phyloP scores from a whole-genome alignment of 2,797 vertebrate genomes.

The Microchirus variegatus region DNA sequence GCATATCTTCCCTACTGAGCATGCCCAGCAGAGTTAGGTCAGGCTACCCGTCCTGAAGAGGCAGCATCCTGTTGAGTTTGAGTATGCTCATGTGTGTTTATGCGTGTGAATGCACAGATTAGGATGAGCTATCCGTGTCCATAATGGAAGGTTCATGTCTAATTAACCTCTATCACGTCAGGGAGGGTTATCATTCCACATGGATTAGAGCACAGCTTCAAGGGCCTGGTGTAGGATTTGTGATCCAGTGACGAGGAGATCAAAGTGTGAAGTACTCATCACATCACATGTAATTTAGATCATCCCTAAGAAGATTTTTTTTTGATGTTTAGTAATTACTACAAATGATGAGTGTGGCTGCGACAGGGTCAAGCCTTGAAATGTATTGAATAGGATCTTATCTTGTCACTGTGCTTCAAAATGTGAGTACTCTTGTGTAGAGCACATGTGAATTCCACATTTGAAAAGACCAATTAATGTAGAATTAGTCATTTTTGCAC shows the following conservation, averaged over 20 bases:
- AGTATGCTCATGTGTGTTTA: conserved; percentile 5
- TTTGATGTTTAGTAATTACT: conserved; percentile 4
- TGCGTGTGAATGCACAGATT: conserved; percentile 34
- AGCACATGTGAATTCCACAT: too few species aligned
- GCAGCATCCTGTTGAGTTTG: conserved; percentile 32
- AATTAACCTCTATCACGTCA: conserved; percentile 71
- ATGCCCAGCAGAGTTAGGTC: conserved; percentile 56
- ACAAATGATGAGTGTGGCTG: not conserved
- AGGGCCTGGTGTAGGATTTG: not conserved
- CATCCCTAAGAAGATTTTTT: conserved; percentile 4
- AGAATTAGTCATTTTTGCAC: too few species aligned
- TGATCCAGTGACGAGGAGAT: conserved; percentile 40
- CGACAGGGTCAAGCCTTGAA: conserved; percentile 7
- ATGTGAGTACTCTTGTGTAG: too few species aligned
- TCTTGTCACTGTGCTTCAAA: not conserved
- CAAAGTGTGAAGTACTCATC: conserved; percentile 27
- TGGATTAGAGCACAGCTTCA: conserved; percentile 37
- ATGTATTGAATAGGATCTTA: conserved; percentile 1
- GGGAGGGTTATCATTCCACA: conserved; percentile 41
- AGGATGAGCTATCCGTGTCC: conserved; percentile 50
- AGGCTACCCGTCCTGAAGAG: conserved; percentile 52
- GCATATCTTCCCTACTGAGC: conserved; percentile 45
- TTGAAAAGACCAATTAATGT: too few species aligned
- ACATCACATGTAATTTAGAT: conserved; percentile 26
- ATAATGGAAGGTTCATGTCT: conserved; percentile 53